Base-by-base conservation (phyloP, 1,140 invertebrate species). In the Coptotermes formosanus region DNA sequence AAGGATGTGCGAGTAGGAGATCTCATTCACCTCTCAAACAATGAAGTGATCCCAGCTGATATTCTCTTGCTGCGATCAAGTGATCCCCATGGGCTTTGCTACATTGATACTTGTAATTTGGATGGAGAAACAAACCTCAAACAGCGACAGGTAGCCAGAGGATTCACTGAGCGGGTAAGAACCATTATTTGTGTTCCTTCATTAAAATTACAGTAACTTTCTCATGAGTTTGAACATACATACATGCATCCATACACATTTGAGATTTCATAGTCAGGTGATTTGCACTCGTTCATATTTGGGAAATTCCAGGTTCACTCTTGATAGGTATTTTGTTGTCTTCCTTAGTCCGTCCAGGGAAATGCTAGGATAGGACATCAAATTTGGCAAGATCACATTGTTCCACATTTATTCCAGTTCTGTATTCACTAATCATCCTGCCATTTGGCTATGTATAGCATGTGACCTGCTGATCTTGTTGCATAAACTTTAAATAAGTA, bases 41-140 rank as follows among this genome's bases (percentile, higher is more conserved):
- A 99, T 92, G 98, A 99, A 92, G 94, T 97, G 43, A 97, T 99
- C 87, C 98, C 98, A 14, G 98, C 98, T 8, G 98, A 99, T 91
- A 96, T 99, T 89, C 92, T 99, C 45, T 91, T 99, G 43, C 91
- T 99, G 59, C 93, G 95, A 87, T 97, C 96, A 82, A 98, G 97
- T 90, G 98, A 99, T 92, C 95, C 97, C 8, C 94, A 97, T 89
- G 98, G 98, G 48, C 94, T 99, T 88, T 99, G 98, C 90, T 99
- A 99, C 91, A 96, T 99, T 89, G 95, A 99, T 92, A 99, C 98
- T 3, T 97, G 98, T 87, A 99, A 99, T 92, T 92, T 99, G 88
- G 99, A 99, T 90, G 99, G 99, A 21, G 99, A 99, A 92, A 99
- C 98, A n/a, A 99, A 99, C 93, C 92, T 99, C 82, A 99, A 99